Conservation (phyloP, 2,888 invertebrate genomes). For the Nomada ferruginata region DNA sequence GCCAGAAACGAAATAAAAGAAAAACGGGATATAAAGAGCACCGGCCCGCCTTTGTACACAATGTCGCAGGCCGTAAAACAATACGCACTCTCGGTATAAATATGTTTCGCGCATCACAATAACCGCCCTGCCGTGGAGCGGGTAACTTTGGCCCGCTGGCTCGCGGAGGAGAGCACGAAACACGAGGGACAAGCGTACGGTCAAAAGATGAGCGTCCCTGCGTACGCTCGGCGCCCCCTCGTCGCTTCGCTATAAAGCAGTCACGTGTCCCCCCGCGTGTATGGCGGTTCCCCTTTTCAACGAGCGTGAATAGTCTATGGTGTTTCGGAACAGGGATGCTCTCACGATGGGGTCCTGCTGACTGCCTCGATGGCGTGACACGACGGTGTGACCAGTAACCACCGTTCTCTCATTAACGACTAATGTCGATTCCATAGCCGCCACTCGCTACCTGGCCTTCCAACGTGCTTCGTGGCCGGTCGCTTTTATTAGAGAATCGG, state of each 20-base stretch:
- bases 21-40: slow-evolving; percentile 54
- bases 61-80: slow-evolving; percentile 71
- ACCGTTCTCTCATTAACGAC: slow-evolving; percentile 76
- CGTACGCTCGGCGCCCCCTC: slow-evolving; percentile 60
- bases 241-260: slow-evolving; percentile 77
- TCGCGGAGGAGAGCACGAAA: slow-evolving; percentile 45
- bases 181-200: slow-evolving; percentile 58
- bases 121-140: slow-evolving; percentile 51
- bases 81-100: slow-evolving; percentile 71
- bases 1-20: slow-evolving; percentile 39
- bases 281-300: slow-evolving; percentile 68
- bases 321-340: slow-evolving; percentile 79
- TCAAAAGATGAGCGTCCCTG: slow-evolving; percentile 77
- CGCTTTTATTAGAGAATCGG: slow-evolving; percentile 65
- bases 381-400: slow-evolving; percentile 74
- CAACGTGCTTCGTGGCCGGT: slow-evolving; percentile 32
- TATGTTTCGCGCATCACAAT: slow-evolving; percentile 76
- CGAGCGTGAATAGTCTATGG: slow-evolving; percentile 72
- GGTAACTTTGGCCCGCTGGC: slow-evolving; percentile 68
- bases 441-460: slow-evolving; percentile 61
- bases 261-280: slow-evolving; percentile 78
- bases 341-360: slow-evolving; percentile 78
- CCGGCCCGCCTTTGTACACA: slow-evolving; percentile 61
- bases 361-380: slow-evolving; percentile 75
- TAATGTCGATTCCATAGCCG: slow-evolving; percentile 67